phyloP scores from a whole-genome alignment of 2,888 invertebrate genomes.

The Conus canariensis region DNA sequence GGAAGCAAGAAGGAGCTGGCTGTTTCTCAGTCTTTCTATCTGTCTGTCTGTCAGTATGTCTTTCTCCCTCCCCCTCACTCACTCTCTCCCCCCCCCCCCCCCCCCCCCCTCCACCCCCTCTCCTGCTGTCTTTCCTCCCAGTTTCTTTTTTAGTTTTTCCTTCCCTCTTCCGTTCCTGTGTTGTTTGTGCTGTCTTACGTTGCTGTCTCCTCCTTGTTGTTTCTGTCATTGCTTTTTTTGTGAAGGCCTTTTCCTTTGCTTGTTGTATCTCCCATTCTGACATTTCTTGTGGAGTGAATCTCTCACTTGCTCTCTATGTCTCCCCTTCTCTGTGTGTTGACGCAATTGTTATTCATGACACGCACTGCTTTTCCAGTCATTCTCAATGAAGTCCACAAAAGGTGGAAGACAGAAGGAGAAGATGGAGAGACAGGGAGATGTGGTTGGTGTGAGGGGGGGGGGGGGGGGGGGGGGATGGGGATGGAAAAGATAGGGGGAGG shows the following conservation, averaged over 20 bases:
- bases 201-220: neutral
- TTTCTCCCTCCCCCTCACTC: neutral
- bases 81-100: neutral
- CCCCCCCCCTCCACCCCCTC: neutral
- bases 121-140: neutral
- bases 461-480: neutral
- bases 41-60: neutral
- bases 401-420: neutral
- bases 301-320: constrained; percentile 5
- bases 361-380: neutral
- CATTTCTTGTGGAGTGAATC: neutral
- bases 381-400: neutral
- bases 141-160: neutral
- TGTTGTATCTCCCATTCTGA: too few species aligned
- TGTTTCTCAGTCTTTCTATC: too few species aligned
- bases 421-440: neutral
- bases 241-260: too few species aligned
- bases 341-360: neutral
- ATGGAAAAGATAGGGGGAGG: neutral
- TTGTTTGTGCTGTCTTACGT: neutral
- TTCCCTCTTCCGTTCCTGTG: neutral
- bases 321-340: neutral
- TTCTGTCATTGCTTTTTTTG: neutral
- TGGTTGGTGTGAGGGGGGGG: neutral
- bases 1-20: too few species aligned